Conservation (phyloP, 2,888 invertebrate species). For the Steinernema hermaphroditum region DNA sequence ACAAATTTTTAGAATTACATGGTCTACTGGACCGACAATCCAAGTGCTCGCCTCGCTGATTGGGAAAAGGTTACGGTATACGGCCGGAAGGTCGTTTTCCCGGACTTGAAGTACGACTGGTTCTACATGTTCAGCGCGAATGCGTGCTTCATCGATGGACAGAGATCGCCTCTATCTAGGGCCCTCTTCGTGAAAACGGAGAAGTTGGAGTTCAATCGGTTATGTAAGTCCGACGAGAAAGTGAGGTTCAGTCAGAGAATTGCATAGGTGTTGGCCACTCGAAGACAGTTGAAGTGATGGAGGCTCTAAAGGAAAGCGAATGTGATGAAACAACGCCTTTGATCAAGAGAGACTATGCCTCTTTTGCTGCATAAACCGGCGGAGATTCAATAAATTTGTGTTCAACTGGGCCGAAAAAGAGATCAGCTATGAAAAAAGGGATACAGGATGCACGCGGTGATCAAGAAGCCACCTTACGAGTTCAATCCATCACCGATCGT, state of each 20-base stretch:
- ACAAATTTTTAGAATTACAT: slow-evolving; percentile 53
- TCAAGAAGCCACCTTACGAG: no score
- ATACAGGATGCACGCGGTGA: no score
- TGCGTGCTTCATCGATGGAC: slow-evolving; percentile 59
- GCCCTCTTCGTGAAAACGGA: slow-evolving; percentile 65
- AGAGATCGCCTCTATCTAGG: slow-evolving; percentile 60
- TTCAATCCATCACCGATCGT: neutral
- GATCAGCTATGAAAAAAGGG: no score
- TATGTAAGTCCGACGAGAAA: slow-evolving; percentile 54
- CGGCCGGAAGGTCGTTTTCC: slow-evolving; percentile 61
- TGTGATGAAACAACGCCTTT: slow-evolving; percentile 54
- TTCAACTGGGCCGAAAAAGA: no score
- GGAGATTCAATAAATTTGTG: no score
- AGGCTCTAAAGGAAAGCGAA: slow-evolving; percentile 59
- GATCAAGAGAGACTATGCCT: slow-evolving; percentile 62
- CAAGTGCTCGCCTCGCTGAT: slow-evolving; percentile 56
- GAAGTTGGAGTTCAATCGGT: slow-evolving; percentile 61
- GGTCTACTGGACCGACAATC: slow-evolving; percentile 65
- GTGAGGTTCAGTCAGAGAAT: no score
- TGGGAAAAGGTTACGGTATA: slow-evolving; percentile 64
- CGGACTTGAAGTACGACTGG: slow-evolving; percentile 65
- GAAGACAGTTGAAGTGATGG: slow-evolving; percentile 64
- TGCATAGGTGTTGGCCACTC: slow-evolving; percentile 63
- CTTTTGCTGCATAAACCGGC: slow-evolving; percentile 50
- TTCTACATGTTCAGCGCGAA: slow-evolving; percentile 48